Evolutionary conservation across 2,888 invertebrate genomes (phyloP).

Genomic region (Papilio elwesi): DNA sequence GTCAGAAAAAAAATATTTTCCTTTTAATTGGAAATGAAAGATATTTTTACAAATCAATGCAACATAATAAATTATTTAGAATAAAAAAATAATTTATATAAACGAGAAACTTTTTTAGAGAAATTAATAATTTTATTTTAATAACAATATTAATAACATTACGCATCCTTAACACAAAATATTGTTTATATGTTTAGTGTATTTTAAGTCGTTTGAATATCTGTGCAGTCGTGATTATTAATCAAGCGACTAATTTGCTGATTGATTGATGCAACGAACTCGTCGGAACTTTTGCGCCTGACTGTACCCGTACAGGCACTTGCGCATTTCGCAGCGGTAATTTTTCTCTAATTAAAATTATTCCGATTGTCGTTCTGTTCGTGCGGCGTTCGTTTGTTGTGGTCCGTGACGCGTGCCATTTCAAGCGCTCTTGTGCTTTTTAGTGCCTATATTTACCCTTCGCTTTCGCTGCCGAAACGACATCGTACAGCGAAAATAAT

Average conservation of each 20-base stretch:
- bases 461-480: slow-evolving; percentile 59
- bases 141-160: background rate
- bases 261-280: slow-evolving; percentile 25
- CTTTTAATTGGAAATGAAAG: slow-evolving; percentile 17
- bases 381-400: slow-evolving; percentile 76
- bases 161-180: background rate
- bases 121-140: background rate
- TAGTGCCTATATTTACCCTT: slow-evolving; percentile 80
- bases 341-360: slow-evolving; percentile 85
- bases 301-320: slow-evolving; percentile 54
- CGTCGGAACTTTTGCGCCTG: slow-evolving; percentile 47
- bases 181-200: background rate
- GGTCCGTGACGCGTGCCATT: slow-evolving; percentile 78
- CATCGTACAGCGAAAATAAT: slow-evolving; percentile 63
- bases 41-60: background rate
- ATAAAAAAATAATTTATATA: slow-evolving; percentile 1
- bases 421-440: slow-evolving; percentile 78
- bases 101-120: background rate
- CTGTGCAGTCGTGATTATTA: background rate
- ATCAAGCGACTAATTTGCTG: slow-evolving; percentile 27
- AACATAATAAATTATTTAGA: background rate
- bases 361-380: slow-evolving; percentile 77
- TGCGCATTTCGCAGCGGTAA: slow-evolving; percentile 74
- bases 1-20: slow-evolving; percentile 56
- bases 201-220: slow-evolving; percentile 7